phyloP scores from a whole-genome alignment of 1,140 invertebrate genomes.

The Tyrophagus putrescentiae region DNA sequence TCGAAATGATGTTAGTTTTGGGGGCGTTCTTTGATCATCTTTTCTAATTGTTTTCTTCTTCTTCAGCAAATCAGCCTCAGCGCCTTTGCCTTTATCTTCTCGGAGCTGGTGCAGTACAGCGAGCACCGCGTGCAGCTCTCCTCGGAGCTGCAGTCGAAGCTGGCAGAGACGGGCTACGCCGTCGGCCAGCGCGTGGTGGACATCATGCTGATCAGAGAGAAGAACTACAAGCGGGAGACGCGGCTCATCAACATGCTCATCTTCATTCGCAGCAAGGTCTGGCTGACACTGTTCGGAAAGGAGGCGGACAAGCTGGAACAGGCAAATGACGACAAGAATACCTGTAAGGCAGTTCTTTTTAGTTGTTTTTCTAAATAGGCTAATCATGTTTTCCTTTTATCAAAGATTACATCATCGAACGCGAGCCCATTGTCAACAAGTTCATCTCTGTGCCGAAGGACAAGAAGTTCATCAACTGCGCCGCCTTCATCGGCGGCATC shows the following conservation, averaged over 20 bases:
- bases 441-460: constrained; percentile 97
- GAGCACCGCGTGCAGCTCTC: constrained; percentile 89
- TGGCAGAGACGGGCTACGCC: constrained; percentile 82
- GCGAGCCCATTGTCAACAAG: constrained; percentile 88
- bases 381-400: constrained; percentile 8
- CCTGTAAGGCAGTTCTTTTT: constrained; percentile 23
- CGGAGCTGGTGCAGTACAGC: constrained; percentile 94
- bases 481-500: constrained; percentile 94
- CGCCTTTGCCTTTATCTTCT: constrained; percentile 86
- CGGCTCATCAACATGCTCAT: constrained; percentile 86
- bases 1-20: constrained; percentile 17
- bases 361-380: neutral
- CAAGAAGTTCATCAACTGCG: constrained; percentile 84
- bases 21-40: neutral
- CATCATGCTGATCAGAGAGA: constrained; percentile 78
- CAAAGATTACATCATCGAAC: constrained; percentile 85
- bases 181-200: constrained; percentile 86
- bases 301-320: constrained; percentile 97
- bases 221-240: constrained; percentile 82
- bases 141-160: constrained; percentile 77
- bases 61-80: constrained; percentile 47
- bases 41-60: neutral
- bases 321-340: constrained; percentile 83
- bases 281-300: constrained; percentile 93
- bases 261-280: constrained; percentile 88